phyloP scores from a whole-genome alignment of 2,113 vertebrate genomes.

The Tetraodon nigroviridis region DNA sequence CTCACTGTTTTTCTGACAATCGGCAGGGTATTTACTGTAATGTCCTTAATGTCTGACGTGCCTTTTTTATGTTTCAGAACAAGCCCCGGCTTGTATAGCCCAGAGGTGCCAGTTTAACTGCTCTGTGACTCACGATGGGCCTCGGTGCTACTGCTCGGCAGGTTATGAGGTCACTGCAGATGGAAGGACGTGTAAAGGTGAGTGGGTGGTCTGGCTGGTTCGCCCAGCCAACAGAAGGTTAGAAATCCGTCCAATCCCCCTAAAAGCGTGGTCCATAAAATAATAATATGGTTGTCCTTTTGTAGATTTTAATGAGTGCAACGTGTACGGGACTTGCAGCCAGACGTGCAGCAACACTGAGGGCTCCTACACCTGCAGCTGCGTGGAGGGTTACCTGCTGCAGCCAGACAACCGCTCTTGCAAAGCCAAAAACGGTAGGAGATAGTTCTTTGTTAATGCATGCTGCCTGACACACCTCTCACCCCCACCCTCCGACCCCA shows the following conservation, averaged over 20 bases:
- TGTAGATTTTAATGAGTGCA: slow-evolving; percentile 93
- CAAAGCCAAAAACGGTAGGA: slow-evolving; percentile 94
- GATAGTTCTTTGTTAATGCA: background rate
- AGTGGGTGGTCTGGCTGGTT: slow-evolving; percentile 36
- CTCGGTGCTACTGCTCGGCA: slow-evolving; percentile 84
- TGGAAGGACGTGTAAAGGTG: slow-evolving; percentile 87
- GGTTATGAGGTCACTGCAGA: slow-evolving; percentile 87
- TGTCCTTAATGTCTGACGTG: slow-evolving; percentile 18
- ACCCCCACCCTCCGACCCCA: slow-evolving; percentile 6
- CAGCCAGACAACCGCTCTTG: slow-evolving; percentile 96
- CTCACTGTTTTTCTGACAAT: background rate
- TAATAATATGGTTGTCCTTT: too few relatives aligned
- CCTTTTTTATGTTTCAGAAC: slow-evolving; percentile 65
- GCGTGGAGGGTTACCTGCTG: slow-evolving; percentile 91
- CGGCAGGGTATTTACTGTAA: too few relatives aligned
- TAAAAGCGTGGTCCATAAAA: too few relatives aligned
- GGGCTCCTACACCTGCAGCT: slow-evolving; percentile 88
- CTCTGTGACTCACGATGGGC: slow-evolving; percentile 78
- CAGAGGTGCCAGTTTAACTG: slow-evolving; percentile 84
- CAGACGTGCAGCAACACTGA: slow-evolving; percentile 88
- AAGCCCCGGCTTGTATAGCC: slow-evolving; percentile 75
- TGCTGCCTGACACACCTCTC: background rate
- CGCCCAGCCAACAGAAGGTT: slow-evolving; percentile 4
- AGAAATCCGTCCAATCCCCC: background rate
- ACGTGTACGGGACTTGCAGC: slow-evolving; percentile 90